phyloP scores from a whole-genome alignment of 2,113 vertebrate species.

The Anguilla japonica region DNA sequence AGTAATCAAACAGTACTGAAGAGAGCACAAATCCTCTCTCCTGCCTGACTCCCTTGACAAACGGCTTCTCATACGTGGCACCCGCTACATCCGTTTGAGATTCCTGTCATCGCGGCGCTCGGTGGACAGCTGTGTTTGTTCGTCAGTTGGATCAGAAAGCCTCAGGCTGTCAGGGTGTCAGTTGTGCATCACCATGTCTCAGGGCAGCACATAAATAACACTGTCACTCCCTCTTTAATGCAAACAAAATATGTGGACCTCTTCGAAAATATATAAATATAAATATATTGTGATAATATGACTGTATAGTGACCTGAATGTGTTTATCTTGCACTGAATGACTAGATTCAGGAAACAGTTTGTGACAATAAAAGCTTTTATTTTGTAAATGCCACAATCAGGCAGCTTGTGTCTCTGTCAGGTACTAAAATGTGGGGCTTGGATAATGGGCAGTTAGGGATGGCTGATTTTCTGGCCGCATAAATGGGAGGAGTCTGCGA shows the following conservation, averaged over 20 bases:
- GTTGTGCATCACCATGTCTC: not conserved
- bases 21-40: not conserved
- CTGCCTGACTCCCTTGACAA: not conserved
- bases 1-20: not conserved
- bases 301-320: not conserved
- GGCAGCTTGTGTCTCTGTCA: no score
- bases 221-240: no score
- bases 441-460: no score
- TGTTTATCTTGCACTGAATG: not conserved
- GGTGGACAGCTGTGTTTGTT: conserved; percentile 9
- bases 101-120: not conserved
- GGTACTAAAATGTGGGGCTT: no score
- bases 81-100: not conserved
- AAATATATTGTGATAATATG: not conserved
- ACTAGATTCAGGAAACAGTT: no score
- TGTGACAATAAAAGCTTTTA: no score
- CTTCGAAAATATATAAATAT: no score
- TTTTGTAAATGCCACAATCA: no score
- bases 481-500: no score
- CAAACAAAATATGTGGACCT: no score
- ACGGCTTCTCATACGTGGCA: not conserved
- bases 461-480: no score
- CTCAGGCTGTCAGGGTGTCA: not conserved
- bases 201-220: not conserved
- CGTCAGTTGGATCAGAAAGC: not conserved